Percentiles rank a stretch among this genome's conserved stretches.
Conservation (phyloP, 2,888 invertebrate genomes). For the Galeopsomyia nigrocyanea region DNA sequence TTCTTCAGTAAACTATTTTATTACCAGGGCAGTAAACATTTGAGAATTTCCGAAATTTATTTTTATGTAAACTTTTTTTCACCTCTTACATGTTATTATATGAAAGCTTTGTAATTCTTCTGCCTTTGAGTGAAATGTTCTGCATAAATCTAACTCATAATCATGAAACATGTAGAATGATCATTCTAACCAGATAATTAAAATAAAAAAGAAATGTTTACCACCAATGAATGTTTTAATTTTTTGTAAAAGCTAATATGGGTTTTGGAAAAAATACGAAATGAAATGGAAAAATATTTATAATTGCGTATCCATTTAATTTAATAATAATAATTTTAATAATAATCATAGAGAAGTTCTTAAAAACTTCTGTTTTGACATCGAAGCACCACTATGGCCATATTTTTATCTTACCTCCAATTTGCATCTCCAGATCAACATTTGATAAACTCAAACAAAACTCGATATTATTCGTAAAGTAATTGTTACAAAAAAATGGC, state of each 20-base stretch:
- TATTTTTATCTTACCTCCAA: slow-evolving; percentile 26
- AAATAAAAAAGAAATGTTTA: slow-evolving; percentile 40
- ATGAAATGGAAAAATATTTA: slow-evolving; percentile 21
- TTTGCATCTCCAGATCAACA: slow-evolving; percentile 16
- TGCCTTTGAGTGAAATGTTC: slow-evolving; percentile 40
- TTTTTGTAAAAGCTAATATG: slow-evolving; percentile 1
- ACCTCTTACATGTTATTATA: slow-evolving; percentile 13
- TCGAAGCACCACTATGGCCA: slow-evolving; percentile 29
- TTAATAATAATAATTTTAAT: slow-evolving; percentile 33
- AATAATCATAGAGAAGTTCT: slow-evolving; percentile 4
- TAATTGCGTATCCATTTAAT: slow-evolving; percentile 43
- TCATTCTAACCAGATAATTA: slow-evolving; percentile 29
- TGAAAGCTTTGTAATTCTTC: slow-evolving; percentile 15
- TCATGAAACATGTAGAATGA: slow-evolving; percentile 45
- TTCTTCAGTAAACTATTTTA: background rate
- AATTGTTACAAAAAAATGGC: slow-evolving; percentile 33
- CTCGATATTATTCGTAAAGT: slow-evolving; percentile 18
- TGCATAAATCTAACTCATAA: slow-evolving; percentile 30
- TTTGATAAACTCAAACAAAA: slow-evolving; percentile 31
- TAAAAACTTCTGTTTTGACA: slow-evolving; percentile 28
- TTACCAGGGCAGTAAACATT: slow-evolving; percentile 27
- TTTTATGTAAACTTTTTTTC: background rate
- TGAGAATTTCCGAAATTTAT: background rate
- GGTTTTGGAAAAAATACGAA: slow-evolving; percentile 31
- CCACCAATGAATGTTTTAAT: slow-evolving; percentile 35